Conservation (phyloP, 2,888 invertebrate genomes). For the Sericinus montela region DNA sequence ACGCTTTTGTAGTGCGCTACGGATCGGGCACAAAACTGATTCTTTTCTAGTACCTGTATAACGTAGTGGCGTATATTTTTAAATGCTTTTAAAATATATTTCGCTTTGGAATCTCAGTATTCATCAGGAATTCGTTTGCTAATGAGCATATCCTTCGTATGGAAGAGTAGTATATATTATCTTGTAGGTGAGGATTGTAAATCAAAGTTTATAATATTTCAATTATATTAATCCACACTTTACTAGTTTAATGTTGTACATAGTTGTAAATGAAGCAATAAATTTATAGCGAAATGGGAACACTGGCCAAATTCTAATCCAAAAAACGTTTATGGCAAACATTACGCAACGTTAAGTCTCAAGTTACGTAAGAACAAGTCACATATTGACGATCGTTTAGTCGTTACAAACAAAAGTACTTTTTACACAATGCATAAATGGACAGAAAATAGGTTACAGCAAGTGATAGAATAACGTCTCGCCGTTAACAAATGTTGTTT, state of each 20-base stretch:
- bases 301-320: not conserved
- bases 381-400: constrained; percentile 2
- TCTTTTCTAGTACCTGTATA: constrained; percentile 20
- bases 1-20: constrained; percentile 31
- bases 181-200: no score
- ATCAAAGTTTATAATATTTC: no score
- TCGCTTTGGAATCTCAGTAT: no score
- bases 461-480: constrained; percentile 9
- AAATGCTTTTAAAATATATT: not conserved
- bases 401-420: constrained; percentile 19
- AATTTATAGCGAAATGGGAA: not conserved
- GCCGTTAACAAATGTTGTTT: constrained; percentile 22
- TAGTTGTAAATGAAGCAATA: no score
- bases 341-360: constrained; percentile 6
- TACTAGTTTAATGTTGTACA: no score
- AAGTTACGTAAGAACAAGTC: constrained; percentile 9
- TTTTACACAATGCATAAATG: constrained; percentile 9
- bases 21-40: constrained; percentile 23
- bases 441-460: constrained; percentile 9
- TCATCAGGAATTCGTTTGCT: no score
- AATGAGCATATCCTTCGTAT: no score
- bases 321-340: not conserved
- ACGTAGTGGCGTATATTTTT: constrained; percentile 8
- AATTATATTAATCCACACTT: no score
- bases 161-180: no score